Percentiles rank a stretch among this genome's conserved stretches.
Conservation (phyloP, 64 coral and sea anemone species). For the Trachythela sp. region DNA sequence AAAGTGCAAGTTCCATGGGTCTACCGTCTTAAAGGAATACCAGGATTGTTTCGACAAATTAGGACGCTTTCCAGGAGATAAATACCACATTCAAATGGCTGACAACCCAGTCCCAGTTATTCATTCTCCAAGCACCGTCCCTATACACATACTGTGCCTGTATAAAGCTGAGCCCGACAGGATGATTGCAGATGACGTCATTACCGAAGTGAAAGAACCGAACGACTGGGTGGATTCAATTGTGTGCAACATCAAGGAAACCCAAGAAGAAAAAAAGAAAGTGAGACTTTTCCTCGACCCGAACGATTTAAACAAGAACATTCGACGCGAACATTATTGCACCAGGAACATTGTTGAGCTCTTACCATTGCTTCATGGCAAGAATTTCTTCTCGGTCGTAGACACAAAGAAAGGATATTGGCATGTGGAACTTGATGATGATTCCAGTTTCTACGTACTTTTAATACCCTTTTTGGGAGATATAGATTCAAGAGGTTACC, state of each 20-base stretch:
- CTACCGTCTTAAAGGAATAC: conserved; percentile 8
- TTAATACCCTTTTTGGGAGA: not conserved
- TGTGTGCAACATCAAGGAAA: conserved; percentile 47
- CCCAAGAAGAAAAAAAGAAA: conserved; percentile 35
- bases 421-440: not conserved
- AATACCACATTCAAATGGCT: conserved; percentile 42
- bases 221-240: conserved; percentile 45
- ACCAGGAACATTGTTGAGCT: conserved; percentile 46
- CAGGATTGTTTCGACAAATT: conserved; percentile 46
- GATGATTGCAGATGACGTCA: too few species aligned
- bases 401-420: conserved; percentile 15
- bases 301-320: conserved; percentile 47
- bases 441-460: not conserved
- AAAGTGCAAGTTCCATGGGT: conserved; percentile 30
- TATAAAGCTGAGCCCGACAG: conserved; percentile 29
- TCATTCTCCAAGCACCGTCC: conserved; percentile 24
- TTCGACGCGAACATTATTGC: conserved; percentile 29
- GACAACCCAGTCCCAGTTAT: conserved; percentile 35
- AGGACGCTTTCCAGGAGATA: too few species aligned
- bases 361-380: conserved; percentile 28
- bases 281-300: conserved; percentile 48
- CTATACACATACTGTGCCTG: conserved; percentile 40
- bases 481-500: not conserved
- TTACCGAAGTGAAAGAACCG: conserved; percentile 22
- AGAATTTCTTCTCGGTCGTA: conserved; percentile 39